A percentile compares a stretch with the other conserved stretches of the same genome.
phyloP scores from a whole-genome alignment of 2,113 vertebrate genomes.

The Corydoras sp. region DNA sequence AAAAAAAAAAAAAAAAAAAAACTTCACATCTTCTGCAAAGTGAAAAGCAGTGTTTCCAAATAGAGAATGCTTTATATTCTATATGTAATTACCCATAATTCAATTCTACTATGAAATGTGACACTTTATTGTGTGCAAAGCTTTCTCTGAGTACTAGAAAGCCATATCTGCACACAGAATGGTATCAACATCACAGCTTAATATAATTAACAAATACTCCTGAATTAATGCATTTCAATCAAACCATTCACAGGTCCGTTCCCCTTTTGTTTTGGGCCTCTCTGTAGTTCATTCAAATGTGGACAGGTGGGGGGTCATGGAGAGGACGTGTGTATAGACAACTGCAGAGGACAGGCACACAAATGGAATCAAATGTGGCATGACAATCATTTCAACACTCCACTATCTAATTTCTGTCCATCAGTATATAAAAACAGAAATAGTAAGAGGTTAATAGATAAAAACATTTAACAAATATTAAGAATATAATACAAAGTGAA shows the following conservation, averaged over 20 bases:
- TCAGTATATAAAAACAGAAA: neutral
- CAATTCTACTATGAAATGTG: no score
- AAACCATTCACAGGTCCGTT: neutral
- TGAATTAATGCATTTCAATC: slow-evolving; percentile 15
- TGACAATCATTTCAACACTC: slow-evolving; percentile 17
- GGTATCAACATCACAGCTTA: neutral
- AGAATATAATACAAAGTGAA: slow-evolving; percentile 1
- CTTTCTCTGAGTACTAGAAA: neutral
- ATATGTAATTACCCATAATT: no score
- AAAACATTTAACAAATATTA: neutral
- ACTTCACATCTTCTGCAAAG: neutral
- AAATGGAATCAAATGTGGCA: slow-evolving; percentile 22
- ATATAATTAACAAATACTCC: neutral
- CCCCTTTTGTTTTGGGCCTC: slow-evolving; percentile 1
- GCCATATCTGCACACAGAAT: neutral
- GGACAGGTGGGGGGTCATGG: slow-evolving; percentile 28
- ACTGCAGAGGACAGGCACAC: slow-evolving; percentile 38
- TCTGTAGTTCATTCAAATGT: slow-evolving; percentile 23
- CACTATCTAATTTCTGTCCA: neutral
- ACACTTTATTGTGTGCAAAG: no score
- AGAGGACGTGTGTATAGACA: slow-evolving; percentile 29
- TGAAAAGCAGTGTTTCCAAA: no score
- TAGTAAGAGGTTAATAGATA: no score
- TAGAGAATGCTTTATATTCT: no score
- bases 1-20: neutral